Conservation (phyloP, 2,888 invertebrate species). For the Zhuqinia jingwanae region DNA sequence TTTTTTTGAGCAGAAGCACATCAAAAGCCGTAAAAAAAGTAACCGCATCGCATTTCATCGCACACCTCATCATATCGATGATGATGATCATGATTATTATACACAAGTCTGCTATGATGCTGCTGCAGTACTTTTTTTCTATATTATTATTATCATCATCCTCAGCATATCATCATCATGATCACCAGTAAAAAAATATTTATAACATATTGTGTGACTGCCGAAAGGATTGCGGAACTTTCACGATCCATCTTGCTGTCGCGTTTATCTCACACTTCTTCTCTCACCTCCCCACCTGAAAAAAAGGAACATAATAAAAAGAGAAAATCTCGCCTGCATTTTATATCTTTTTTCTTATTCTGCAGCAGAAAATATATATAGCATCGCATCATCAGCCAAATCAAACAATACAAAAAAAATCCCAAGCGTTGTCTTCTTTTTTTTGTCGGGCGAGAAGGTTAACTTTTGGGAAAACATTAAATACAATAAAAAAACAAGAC, state of each 20-base stretch:
- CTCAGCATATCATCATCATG: neutral
- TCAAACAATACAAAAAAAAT: neutral
- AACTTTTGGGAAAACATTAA: neutral
- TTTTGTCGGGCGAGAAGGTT: too few species aligned
- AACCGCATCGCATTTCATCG: slow-evolving; percentile 48
- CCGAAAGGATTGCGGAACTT: slow-evolving; percentile 70
- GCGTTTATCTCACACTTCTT: too few species aligned
- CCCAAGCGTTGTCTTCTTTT: too few species aligned
- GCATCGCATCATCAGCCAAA: neutral
- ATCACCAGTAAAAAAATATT: slow-evolving; percentile 13
- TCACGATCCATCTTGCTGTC: slow-evolving; percentile 27
- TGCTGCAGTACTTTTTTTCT: neutral
- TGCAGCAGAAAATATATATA: too few species aligned
- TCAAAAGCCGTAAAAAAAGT: slow-evolving; percentile 11
- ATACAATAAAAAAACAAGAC: neutral
- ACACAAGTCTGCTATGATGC: too few species aligned
- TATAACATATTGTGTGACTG: slow-evolving; percentile 52
- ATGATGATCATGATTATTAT: slow-evolving; percentile 13
- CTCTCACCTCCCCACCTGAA: slow-evolving; percentile 1
- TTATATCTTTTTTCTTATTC: slow-evolving; percentile 17
- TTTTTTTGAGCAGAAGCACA: too few species aligned
- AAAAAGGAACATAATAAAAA: neutral
- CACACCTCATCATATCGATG: slow-evolving; percentile 16
- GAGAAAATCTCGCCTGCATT: slow-evolving; percentile 8
- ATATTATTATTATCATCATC: neutral